These are phyloP conservation scores for Silurus asotus DNA, from an alignment of 2,113 vertebrate genomes.

Conservation along the genomic window DNA sequence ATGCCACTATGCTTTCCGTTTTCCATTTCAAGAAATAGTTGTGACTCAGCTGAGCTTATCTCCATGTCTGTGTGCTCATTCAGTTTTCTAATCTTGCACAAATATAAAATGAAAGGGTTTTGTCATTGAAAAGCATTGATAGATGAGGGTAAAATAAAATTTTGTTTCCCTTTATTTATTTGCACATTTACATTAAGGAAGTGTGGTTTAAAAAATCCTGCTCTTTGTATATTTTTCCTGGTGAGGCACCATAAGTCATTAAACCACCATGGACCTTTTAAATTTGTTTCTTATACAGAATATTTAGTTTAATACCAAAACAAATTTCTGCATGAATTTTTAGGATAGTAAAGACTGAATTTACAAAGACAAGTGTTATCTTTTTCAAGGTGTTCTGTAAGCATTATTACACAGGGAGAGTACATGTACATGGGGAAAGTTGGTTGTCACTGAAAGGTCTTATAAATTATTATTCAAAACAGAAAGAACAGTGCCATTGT, in stretches of 20 bases:
- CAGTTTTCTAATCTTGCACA: not conserved
- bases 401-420: not conserved
- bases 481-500: slow-evolving; percentile 63
- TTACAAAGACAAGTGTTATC: not conserved
- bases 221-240: not conserved
- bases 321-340: not conserved
- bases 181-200: not conserved
- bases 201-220: slow-evolving; percentile 3
- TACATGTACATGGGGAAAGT: slow-evolving; percentile 24
- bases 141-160: not conserved
- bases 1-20: not conserved
- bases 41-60: slow-evolving; percentile 9
- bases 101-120: not conserved
- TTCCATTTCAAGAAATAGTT: slow-evolving; percentile 8
- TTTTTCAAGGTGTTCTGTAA: slow-evolving; percentile 6
- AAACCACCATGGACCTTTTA: not conserved
- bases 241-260: not conserved
- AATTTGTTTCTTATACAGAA: not conserved
- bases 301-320: not conserved
- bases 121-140: too few species aligned
- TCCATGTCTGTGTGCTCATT: not conserved
- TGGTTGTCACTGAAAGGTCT: slow-evolving; percentile 59
- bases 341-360: not conserved
- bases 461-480: slow-evolving; percentile 59
- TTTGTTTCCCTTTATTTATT: not conserved